These are phyloP conservation scores for Bombus balteatus DNA, from an alignment of 1,140 invertebrate species.

Conservation along the genomic window DNA sequence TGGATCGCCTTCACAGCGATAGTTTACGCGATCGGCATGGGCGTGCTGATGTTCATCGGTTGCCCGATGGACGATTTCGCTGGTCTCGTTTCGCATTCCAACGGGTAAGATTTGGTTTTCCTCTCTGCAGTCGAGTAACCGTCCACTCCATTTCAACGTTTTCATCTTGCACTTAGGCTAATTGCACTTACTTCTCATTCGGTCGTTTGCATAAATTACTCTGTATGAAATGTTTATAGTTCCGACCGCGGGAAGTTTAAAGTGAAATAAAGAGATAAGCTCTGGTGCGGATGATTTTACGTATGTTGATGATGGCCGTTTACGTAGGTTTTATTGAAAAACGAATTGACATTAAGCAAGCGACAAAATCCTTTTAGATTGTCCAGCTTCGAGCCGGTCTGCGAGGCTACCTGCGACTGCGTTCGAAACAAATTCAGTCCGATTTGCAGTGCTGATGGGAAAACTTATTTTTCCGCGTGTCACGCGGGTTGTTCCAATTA, in stretches of 20 bases:
- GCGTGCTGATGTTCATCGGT: slow-evolving; percentile 93
- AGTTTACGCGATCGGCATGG: slow-evolving; percentile 94
- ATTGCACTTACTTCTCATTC: background rate
- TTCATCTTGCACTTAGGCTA: background rate
- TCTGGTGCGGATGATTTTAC: no score
- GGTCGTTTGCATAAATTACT: background rate
- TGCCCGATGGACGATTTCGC: slow-evolving; percentile 92
- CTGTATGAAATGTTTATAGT: background rate
- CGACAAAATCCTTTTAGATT: slow-evolving; percentile 64
- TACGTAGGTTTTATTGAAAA: background rate
- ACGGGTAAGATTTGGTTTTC: slow-evolving; percentile 72
- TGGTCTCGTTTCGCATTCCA: slow-evolving; percentile 84
- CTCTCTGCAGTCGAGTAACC: no score
- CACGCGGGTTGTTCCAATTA: slow-evolving; percentile 92
- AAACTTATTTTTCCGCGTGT: slow-evolving; percentile 94
- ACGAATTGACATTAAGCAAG: background rate
- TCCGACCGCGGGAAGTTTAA: background rate
- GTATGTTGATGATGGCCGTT: background rate
- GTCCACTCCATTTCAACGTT: background rate
- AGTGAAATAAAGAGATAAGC: background rate
- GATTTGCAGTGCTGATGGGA: slow-evolving; percentile 90
- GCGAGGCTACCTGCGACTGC: slow-evolving; percentile 88
- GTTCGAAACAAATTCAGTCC: slow-evolving; percentile 90
- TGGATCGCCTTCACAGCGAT: slow-evolving; percentile 95
- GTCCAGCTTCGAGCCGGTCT: slow-evolving; percentile 84